A percentile compares a stretch with the other conserved stretches of the same genome.
Evolutionary conservation across 35 echinoderm and acorn worm species (phyloP).

Genomic region (Ophioderma brevispina): DNA sequence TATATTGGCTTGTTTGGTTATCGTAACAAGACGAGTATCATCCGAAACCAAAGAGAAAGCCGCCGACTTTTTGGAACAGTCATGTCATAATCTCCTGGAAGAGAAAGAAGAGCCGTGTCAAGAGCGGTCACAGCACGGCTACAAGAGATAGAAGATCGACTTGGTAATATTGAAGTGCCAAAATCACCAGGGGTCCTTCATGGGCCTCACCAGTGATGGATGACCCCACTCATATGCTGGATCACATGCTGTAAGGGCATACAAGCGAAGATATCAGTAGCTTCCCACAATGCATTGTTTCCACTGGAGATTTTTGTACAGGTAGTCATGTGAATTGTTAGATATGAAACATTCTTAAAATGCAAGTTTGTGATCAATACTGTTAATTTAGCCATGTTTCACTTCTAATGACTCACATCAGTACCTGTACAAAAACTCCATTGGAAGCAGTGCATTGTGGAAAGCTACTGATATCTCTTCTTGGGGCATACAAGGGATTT

Average conservation of each 20-base stretch:
- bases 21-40: background rate
- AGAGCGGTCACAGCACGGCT: conserved; percentile 9
- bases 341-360: too few species aligned
- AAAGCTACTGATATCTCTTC: too few species aligned
- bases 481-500: too few species aligned
- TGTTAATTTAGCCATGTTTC: too few species aligned
- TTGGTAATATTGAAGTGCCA: conserved; percentile 16
- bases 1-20: background rate
- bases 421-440: too few species aligned
- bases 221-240: conserved; percentile 1
- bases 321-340: too few species aligned
- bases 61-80: conserved; percentile 32
- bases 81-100: conserved; percentile 22
- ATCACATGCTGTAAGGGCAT: conserved; percentile 26
- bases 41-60: conserved; percentile 32
- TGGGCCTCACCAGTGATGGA: background rate
- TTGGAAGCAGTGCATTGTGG: too few species aligned
- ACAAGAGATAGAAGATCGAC: conserved; percentile 28
- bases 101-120: conserved; percentile 14
- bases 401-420: too few species aligned
- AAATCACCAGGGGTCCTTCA: background rate
- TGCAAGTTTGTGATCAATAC: too few species aligned
- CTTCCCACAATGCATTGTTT: too few species aligned
- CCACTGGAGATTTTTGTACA: too few species aligned
- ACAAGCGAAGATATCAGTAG: too few species aligned